Percentiles rank a stretch among this genome's conserved stretches.
These are phyloP conservation scores for Oreochromis grahami DNA, from an alignment of 2,797 vertebrate species.

Conservation along the genomic window DNA sequence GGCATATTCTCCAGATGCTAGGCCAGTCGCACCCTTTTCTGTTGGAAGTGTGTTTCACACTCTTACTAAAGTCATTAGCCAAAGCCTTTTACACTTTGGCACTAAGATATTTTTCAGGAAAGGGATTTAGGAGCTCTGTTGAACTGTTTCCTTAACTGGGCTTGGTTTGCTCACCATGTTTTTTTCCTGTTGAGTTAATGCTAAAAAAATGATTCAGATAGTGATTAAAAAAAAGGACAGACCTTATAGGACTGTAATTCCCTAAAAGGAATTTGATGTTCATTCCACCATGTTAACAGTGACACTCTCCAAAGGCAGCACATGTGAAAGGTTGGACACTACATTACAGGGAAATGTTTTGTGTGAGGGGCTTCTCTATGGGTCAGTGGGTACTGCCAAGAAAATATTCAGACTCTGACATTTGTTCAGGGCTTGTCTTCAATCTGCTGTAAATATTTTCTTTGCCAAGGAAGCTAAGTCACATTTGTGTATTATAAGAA, in stretches of 20 bases:
- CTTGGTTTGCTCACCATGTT: slow-evolving; percentile 10
- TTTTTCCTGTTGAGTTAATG: slow-evolving; percentile 17
- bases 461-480: not conserved
- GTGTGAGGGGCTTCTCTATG: slow-evolving; percentile 30
- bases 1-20: slow-evolving; percentile 40
- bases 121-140: slow-evolving; percentile 10
- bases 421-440: slow-evolving; percentile 36
- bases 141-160: slow-evolving; percentile 10
- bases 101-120: slow-evolving; percentile 17
- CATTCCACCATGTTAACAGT: slow-evolving; percentile 47
- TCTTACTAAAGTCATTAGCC: slow-evolving; percentile 52
- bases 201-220: slow-evolving; percentile 12
- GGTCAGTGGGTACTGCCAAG: slow-evolving; percentile 52
- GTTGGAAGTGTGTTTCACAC: slow-evolving; percentile 39
- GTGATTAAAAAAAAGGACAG: slow-evolving; percentile 35
- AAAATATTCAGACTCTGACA: slow-evolving; percentile 37
- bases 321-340: slow-evolving; percentile 22
- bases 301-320: slow-evolving; percentile 42
- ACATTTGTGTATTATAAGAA: not conserved
- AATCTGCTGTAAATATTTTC: slow-evolving; percentile 13
- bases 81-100: slow-evolving; percentile 31
- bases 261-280: slow-evolving; percentile 73
- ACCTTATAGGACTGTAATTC: slow-evolving; percentile 23
- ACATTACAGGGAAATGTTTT: slow-evolving; percentile 53
- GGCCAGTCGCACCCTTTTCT: slow-evolving; percentile 37